Evolutionary conservation across 2,113 vertebrate species (phyloP).

Genomic region (Anhinga rufa): DNA sequence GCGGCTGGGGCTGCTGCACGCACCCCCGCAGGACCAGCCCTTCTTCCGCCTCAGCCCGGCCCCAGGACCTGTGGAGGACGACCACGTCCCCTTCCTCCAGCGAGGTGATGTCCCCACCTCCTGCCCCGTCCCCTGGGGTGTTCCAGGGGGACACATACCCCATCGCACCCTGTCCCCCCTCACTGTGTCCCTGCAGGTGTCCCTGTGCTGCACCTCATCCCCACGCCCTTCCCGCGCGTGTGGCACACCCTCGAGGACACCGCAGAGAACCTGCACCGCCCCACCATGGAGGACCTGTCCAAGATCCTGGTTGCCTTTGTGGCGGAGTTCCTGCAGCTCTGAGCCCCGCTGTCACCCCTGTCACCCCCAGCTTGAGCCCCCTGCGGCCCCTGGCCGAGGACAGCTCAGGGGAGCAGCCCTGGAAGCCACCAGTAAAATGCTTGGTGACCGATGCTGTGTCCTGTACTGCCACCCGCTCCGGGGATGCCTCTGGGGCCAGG

Average conservation of each 20-base stretch:
- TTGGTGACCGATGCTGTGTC: neutral
- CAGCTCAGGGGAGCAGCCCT: too few relatives aligned
- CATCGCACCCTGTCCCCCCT: neutral
- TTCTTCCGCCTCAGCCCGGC: constrained; percentile 83
- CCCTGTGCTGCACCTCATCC: constrained; percentile 84
- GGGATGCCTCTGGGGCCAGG: neutral
- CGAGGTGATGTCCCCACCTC: constrained; percentile 62
- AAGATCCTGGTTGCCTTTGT: constrained; percentile 82
- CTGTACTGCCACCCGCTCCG: too few relatives aligned
- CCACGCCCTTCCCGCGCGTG: constrained; percentile 86
- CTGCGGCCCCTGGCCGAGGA: too few relatives aligned
- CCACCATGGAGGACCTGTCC: constrained; percentile 84
- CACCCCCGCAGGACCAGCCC: constrained; percentile 75
- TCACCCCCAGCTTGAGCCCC: too few relatives aligned
- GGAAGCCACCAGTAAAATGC: neutral
- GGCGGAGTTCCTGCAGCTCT: constrained; percentile 70
- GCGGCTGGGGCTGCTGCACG: constrained; percentile 73
- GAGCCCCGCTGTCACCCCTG: neutral
- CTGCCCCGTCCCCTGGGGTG: neutral
- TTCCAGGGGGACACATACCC: neutral
- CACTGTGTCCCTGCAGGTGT: constrained; percentile 63
- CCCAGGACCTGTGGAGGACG: constrained; percentile 81
- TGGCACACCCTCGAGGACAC: constrained; percentile 87
- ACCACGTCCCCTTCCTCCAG: constrained; percentile 87
- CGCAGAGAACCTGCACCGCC: constrained; percentile 81